Evolutionary conservation across 35 echinoderm and acorn worm species (phyloP).

Genomic region (Lytechinus variegatus): DNA sequence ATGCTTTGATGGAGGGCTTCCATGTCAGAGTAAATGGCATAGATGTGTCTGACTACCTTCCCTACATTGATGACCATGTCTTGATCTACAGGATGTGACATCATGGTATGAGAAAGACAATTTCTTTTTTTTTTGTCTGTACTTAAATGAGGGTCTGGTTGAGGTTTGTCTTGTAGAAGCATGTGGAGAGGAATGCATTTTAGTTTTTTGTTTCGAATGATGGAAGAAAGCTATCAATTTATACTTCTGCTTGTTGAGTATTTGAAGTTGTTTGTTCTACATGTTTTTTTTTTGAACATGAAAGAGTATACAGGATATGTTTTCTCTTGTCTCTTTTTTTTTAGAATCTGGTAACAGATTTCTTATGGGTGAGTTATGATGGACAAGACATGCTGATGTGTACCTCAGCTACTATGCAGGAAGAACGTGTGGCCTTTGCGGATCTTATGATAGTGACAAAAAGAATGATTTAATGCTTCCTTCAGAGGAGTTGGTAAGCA

Average conservation of each 20-base stretch:
- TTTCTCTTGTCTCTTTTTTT: background rate
- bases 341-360: slow-evolving; percentile 65
- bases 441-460: slow-evolving; percentile 73
- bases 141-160: no score
- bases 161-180: no score
- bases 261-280: no score
- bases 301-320: no score
- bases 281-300: no score
- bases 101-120: background rate
- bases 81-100: slow-evolving; percentile 4
- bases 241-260: no score
- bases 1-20: slow-evolving; percentile 54
- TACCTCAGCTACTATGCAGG: slow-evolving; percentile 50
- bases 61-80: background rate
- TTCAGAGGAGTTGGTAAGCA: slow-evolving; percentile 66
- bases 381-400: background rate
- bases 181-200: background rate
- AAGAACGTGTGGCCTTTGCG: slow-evolving; percentile 83
- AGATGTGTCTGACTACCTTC: background rate
- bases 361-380: slow-evolving; percentile 59
- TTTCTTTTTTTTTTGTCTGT: no score
- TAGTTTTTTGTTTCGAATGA: background rate
- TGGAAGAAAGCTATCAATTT: no score
- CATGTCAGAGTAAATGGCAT: slow-evolving; percentile 69
- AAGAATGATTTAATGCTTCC: slow-evolving; percentile 68